Conservation (phyloP, 1,140 invertebrate genomes). For the Halyomorpha halys region DNA sequence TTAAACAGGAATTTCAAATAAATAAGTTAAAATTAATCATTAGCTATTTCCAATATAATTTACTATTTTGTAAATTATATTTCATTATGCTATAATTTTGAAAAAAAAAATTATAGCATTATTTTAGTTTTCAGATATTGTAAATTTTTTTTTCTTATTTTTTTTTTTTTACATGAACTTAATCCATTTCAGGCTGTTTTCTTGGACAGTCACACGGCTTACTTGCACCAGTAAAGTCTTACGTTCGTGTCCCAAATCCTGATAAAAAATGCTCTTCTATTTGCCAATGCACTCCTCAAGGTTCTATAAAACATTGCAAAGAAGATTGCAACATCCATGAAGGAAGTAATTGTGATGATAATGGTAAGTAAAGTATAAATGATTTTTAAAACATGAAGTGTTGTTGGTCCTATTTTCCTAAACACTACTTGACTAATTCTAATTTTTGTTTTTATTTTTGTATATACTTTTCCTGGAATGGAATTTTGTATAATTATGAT, state of each 20-base stretch:
- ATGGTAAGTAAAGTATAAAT: constrained; percentile 4
- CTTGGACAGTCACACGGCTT: constrained; percentile 1
- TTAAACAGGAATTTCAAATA: too few relatives aligned
- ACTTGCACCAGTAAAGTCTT: constrained; percentile 10
- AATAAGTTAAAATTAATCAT: too few relatives aligned
- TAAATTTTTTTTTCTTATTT: too few relatives aligned
- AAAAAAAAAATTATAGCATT: too few relatives aligned
- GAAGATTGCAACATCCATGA: neutral
- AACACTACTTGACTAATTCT: constrained; percentile 36
- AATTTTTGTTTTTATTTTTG: too few relatives aligned
- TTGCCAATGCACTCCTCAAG: constrained; percentile 17
- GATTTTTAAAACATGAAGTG: neutral
- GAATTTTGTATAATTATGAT: too few relatives aligned
- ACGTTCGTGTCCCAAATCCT: neutral
- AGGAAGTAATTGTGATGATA: neutral
- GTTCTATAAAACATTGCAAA: constrained; percentile 6
- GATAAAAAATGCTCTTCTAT: constrained; percentile 13
- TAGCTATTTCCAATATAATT: too few relatives aligned
- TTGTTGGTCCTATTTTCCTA: neutral
- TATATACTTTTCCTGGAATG: too few relatives aligned
- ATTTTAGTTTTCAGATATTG: too few relatives aligned
- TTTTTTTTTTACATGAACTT: too few relatives aligned
- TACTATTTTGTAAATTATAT: too few relatives aligned
- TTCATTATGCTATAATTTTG: too few relatives aligned
- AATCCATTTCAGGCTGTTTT: constrained; percentile 18